Evolutionary conservation across 2,113 vertebrate species (phyloP).

Genomic region (Mobula hypostoma): DNA sequence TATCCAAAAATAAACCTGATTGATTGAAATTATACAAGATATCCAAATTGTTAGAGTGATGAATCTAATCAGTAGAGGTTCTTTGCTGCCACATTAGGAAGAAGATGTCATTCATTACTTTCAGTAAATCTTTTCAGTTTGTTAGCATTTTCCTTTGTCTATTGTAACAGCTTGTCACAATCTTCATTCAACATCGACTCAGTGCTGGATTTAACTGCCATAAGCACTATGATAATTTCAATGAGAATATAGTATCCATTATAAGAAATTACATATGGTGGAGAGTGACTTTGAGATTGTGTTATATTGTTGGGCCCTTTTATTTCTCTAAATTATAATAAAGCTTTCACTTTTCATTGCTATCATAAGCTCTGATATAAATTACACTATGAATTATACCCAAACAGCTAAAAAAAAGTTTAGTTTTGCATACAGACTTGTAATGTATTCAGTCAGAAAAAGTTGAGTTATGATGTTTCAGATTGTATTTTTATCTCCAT

Average conservation of each 20-base stretch:
- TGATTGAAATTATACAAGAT: not conserved
- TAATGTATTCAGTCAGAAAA: not conserved
- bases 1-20: not conserved
- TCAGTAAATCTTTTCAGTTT: not conserved
- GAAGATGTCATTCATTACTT: not conserved
- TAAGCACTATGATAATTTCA: not conserved
- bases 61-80: not conserved
- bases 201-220: not conserved
- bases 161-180: not conserved
- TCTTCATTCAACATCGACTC: not conserved
- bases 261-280: not conserved
- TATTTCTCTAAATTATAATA: not conserved
- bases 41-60: not conserved
- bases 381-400: not conserved
- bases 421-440: not conserved
- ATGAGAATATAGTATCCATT: conserved; percentile 11
- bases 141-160: conserved; percentile 4
- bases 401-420: not conserved
- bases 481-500: not conserved
- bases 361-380: not conserved
- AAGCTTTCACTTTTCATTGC: not conserved
- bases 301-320: not conserved
- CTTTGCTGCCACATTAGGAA: not conserved
- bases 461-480: not conserved
- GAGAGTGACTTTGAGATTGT: not conserved